phyloP scores from a whole-genome alignment of 2,888 invertebrate species.

The Aethes cnicana region DNA sequence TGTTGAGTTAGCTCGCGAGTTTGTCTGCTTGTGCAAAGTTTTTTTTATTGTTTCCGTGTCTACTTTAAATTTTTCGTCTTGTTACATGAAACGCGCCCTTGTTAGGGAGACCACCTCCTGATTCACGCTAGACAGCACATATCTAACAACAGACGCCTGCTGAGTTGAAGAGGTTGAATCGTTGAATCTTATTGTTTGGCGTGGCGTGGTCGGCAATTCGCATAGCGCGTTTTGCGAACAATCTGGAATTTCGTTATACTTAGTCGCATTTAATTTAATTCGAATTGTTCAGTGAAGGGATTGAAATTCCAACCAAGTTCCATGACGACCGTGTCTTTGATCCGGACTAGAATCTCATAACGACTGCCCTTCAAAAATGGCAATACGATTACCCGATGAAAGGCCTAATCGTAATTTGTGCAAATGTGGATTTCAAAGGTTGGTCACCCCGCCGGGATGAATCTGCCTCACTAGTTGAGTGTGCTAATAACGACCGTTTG shows the following conservation, averaged over 20 bases:
- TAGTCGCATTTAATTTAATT: constrained; percentile 3
- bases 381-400: constrained; percentile 48
- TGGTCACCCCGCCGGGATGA: constrained; percentile 35
- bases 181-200: no score
- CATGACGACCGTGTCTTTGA: constrained; percentile 41
- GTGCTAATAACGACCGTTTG: constrained; percentile 40
- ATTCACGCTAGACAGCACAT: constrained; percentile 22
- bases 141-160: constrained; percentile 21
- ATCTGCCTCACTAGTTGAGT: constrained; percentile 44
- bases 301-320: constrained; percentile 15
- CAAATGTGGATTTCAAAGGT: constrained; percentile 51
- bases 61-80: constrained; percentile 9
- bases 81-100: constrained; percentile 12
- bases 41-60: constrained; percentile 30
- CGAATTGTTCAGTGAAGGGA: constrained; percentile 1
- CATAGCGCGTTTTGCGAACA: no score
- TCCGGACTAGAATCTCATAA: constrained; percentile 34
- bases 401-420: constrained; percentile 50
- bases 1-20: constrained; percentile 54
- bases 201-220: no score
- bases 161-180: constrained; percentile 5
- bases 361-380: constrained; percentile 42
- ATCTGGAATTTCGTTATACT: background rate
- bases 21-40: constrained; percentile 35
- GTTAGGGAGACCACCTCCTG: background rate